Conservation (phyloP, 2,113 vertebrate species). For the Rattus rattus region DNA sequence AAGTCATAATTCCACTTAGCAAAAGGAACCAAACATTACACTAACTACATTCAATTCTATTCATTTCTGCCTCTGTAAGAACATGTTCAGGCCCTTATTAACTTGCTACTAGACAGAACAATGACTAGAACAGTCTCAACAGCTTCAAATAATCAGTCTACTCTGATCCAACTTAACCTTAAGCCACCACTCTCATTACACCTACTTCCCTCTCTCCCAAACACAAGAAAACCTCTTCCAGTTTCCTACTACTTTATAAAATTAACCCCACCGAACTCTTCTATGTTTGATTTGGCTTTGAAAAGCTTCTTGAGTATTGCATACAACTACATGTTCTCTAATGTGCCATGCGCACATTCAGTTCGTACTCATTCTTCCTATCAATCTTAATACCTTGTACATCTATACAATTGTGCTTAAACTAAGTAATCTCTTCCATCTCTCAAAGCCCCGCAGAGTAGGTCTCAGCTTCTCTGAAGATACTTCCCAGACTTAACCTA, state of each 20-base stretch:
- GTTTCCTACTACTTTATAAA: conserved; percentile 14
- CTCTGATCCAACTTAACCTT: not conserved
- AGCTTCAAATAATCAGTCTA: not conserved
- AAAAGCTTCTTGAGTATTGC: not conserved
- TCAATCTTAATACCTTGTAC: not conserved
- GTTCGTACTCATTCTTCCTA: conserved; percentile 17
- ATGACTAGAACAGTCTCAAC: not conserved
- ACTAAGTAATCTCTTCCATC: not conserved
- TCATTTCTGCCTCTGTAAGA: conserved; percentile 4
- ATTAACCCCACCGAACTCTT: conserved; percentile 51
- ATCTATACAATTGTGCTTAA: conserved; percentile 28
- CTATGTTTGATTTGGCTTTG: not conserved
- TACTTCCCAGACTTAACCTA: conserved; percentile 22
- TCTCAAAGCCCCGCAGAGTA: conserved; percentile 25
- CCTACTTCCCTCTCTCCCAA: not conserved
- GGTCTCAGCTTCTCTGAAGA: conserved; percentile 12
- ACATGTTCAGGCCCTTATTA: not conserved
- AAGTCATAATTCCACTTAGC: not conserved
- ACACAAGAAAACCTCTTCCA: not conserved
- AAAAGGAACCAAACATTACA: not conserved
- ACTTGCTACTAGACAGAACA: not conserved
- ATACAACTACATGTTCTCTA: conserved; percentile 16
- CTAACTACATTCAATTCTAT: not conserved
- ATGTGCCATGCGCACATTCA: not conserved
- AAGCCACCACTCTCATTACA: not conserved